phyloP scores from a whole-genome alignment of 2,797 vertebrate genomes.

The Cirrhinus mrigala region DNA sequence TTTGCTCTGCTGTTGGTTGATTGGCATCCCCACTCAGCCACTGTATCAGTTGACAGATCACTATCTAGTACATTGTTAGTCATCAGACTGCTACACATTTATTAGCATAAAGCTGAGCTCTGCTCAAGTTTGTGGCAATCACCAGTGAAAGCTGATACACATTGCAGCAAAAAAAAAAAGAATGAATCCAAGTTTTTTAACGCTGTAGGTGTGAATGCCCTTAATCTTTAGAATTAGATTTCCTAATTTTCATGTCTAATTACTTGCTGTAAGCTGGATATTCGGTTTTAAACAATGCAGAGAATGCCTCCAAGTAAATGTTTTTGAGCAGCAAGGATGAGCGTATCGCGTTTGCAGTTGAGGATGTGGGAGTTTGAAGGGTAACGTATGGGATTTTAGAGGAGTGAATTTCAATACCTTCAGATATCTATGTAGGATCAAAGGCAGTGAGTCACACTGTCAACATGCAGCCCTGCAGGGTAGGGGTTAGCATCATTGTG shows the following conservation, averaged over 20 bases:
- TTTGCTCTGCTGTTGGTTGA: not conserved
- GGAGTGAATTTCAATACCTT: conserved; percentile 51
- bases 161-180: not conserved
- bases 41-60: not conserved
- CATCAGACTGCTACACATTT: not conserved
- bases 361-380: conserved; percentile 54
- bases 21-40: not conserved
- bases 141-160: conserved; percentile 1
- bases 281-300: not conserved
- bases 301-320: not conserved
- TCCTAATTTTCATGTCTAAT: not conserved
- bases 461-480: conserved; percentile 53
- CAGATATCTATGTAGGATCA: conserved; percentile 58
- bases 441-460: conserved; percentile 57
- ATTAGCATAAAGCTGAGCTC: conserved; percentile 18
- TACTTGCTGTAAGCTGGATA: not conserved
- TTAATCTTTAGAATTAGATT: not conserved
- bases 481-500: conserved; percentile 39
- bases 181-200: not conserved
- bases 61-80: not conserved
- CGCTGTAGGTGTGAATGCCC: not conserved
- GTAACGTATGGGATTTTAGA: conserved; percentile 50
- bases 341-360: conserved; percentile 32
- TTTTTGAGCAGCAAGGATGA: conserved; percentile 21
- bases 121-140: not conserved